Conservation (phyloP, 2,113 vertebrate genomes). For the Vombatus ursinus region DNA sequence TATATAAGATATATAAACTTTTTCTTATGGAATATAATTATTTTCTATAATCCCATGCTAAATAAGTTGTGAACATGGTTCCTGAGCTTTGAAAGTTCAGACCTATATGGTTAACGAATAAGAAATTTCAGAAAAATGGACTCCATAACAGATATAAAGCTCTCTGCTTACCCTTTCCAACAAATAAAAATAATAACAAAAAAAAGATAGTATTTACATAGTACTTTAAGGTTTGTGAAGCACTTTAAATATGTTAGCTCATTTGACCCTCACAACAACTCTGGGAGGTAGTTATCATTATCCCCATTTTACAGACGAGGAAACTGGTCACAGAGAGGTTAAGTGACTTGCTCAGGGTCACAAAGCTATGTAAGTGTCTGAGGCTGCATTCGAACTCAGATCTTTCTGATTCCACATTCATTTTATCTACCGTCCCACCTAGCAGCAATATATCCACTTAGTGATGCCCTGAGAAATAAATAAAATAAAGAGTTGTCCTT, state of each 20-base stretch:
- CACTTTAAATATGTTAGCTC: background rate
- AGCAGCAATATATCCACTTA: background rate
- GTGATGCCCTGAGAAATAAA: background rate
- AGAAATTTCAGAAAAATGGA: conserved; percentile 20
- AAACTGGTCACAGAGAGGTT: background rate
- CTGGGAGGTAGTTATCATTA: background rate
- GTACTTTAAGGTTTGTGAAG: background rate
- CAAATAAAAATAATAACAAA: background rate
- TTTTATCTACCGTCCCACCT: background rate
- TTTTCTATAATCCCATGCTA: background rate
- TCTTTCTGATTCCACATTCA: background rate
- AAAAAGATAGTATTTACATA: background rate
- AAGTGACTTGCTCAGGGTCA: background rate
- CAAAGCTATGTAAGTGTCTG: background rate
- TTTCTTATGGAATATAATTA: background rate
- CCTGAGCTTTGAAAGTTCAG: conserved; percentile 25
- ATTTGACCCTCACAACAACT: background rate
- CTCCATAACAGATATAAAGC: background rate
- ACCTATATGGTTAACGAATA: conserved; percentile 34
- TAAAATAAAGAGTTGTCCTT: background rate
- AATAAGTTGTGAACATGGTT: conserved; percentile 33
- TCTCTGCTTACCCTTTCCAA: background rate
- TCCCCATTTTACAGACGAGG: background rate
- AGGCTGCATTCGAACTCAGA: background rate
- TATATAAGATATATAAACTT: background rate